phyloP scores from a whole-genome alignment of 2,113 vertebrate species.

The Thunnus maccoyii region DNA sequence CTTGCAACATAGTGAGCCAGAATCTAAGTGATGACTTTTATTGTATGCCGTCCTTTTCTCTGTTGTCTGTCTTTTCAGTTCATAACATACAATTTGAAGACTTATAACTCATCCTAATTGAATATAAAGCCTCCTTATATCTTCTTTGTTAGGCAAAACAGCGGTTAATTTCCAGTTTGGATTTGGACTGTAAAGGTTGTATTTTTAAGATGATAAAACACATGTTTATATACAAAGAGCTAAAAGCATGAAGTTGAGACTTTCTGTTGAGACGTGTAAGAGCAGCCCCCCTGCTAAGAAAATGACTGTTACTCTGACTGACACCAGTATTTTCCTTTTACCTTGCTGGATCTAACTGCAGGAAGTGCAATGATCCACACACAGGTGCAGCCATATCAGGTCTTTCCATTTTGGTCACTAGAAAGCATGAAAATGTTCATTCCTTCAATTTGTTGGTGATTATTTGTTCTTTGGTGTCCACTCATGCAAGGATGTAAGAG shows the following conservation, averaged over 20 bases:
- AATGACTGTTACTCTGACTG: neutral
- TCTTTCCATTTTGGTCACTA: neutral
- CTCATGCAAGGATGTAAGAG: neutral
- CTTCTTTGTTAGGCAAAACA: neutral
- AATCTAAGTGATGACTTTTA: constrained; percentile 36
- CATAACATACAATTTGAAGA: constrained; percentile 6
- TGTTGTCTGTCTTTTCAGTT: constrained; percentile 17
- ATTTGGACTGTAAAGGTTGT: neutral
- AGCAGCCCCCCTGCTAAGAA: neutral
- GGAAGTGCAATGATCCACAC: too few relatives aligned
- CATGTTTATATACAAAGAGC: neutral
- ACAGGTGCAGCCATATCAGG: too few relatives aligned
- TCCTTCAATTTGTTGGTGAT: neutral
- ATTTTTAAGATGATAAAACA: neutral
- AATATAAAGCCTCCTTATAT: constrained; percentile 4
- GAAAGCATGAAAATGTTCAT: neutral
- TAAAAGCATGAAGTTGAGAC: neutral
- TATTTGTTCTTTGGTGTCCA: constrained; percentile 22
- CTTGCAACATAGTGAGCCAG: constrained; percentile 31
- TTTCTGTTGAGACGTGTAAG: neutral
- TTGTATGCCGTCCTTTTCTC: constrained; percentile 16
- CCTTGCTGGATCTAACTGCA: neutral
- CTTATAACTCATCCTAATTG: constrained; percentile 26
- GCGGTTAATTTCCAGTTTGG: neutral
- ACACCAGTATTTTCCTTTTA: neutral